Evolutionary conservation across 1,140 invertebrate genomes (phyloP).

Genomic region (Carcinoscorpius rotundicauda): DNA sequence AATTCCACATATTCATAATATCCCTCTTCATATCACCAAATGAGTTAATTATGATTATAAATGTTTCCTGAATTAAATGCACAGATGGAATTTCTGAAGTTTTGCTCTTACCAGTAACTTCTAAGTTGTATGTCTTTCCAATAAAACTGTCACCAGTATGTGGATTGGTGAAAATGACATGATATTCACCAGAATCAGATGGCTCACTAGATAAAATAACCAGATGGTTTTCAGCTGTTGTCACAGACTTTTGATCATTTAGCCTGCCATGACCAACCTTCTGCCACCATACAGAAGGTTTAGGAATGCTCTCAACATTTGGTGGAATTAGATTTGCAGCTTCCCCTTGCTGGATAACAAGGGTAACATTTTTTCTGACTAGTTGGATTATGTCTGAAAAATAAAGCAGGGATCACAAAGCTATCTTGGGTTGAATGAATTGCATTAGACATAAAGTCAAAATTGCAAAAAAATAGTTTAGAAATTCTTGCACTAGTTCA

Average conservation of each 20-base stretch:
- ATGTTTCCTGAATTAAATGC: not conserved
- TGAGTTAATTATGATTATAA: conserved; percentile 8
- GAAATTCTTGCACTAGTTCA: not conserved
- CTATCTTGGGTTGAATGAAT: too few species aligned
- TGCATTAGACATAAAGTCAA: conserved; percentile 20
- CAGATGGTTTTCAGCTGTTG: conserved; percentile 56
- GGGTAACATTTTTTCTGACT: conserved; percentile 50
- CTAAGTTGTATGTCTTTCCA: too few species aligned
- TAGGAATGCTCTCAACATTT: conserved; percentile 63
- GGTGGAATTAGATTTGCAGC: conserved; percentile 70
- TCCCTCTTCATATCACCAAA: not conserved
- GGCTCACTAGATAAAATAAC: conserved; percentile 62
- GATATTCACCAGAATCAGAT: conserved; percentile 41
- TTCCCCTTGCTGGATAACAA: conserved; percentile 59
- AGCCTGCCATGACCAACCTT: conserved; percentile 48
- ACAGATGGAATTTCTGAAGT: not conserved
- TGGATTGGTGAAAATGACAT: conserved; percentile 70
- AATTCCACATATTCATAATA: too few species aligned
- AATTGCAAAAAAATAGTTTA: conserved; percentile 3
- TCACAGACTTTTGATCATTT: conserved; percentile 68
- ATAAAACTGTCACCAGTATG: conserved; percentile 46
- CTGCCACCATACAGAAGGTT: conserved; percentile 70
- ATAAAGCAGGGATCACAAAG: too few species aligned
- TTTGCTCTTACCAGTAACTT: conserved; percentile 3
- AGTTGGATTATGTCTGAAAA: conserved; percentile 70